Evolutionary conservation across 2,113 vertebrate genomes (phyloP).

Genomic region (Podarcis raffonei): DNA sequence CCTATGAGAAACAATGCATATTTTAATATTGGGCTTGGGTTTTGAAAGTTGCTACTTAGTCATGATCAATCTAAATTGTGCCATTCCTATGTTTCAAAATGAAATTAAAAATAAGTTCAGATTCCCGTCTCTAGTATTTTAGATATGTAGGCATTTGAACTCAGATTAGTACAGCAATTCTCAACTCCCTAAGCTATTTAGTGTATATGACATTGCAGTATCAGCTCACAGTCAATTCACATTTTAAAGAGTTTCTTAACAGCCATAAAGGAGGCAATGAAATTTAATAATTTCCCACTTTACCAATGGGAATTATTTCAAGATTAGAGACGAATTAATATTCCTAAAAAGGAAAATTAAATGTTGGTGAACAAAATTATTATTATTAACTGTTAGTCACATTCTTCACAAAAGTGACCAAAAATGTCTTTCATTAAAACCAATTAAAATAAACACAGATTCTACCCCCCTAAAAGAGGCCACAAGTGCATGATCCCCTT

Average conservation of each 20-base stretch:
- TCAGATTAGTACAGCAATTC: not conserved
- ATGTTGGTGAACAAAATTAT: conserved; percentile 19
- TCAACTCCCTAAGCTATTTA: conserved; percentile 15
- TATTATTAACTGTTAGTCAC: too few relatives aligned
- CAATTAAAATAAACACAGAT: too few relatives aligned
- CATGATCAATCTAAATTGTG: not conserved
- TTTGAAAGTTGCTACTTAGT: not conserved
- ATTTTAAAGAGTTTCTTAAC: not conserved
- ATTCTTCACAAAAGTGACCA: not conserved
- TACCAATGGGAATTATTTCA: not conserved
- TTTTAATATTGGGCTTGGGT: not conserved
- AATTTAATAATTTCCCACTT: not conserved
- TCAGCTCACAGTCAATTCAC: not conserved
- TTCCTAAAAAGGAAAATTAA: conserved; percentile 8
- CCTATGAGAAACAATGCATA: not conserved
- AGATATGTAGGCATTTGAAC: not conserved
- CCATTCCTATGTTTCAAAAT: not conserved
- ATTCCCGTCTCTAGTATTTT: not conserved
- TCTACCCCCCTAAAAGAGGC: too few relatives aligned
- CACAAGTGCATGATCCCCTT: too few relatives aligned
- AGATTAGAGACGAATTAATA: not conserved
- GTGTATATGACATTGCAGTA: not conserved
- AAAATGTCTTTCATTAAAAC: not conserved
- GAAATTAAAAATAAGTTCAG: not conserved
- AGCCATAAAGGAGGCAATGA: not conserved